Evolutionary conservation across 2,888 invertebrate species (phyloP), one percentile per base, ranked within the genome.

Genomic region (Drosophila putrida): DNA sequence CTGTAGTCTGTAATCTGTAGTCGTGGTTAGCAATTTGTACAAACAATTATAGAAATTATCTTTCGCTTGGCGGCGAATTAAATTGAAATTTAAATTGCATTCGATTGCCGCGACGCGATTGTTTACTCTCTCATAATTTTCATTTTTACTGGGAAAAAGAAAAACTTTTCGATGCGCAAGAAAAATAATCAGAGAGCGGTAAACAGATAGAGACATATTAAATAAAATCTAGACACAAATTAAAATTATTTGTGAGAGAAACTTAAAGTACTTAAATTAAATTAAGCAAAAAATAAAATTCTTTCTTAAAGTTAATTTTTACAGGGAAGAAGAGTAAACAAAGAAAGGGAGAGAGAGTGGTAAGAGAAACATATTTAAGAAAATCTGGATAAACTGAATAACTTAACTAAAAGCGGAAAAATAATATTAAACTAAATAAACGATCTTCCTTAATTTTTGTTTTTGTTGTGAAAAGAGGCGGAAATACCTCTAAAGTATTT

Each of bases 31-130:
- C 87, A 85, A 85, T 85, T 85, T 85, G 85, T 87, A 84, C 80
- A 86, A 83, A 87, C 85, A 85, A 85, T 88, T 85, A 85, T 85
- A 85, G 87, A 88, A 89, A 89, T 86, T 86, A 87, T 88, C 87
- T 86, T 77, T 84, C 74, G 78, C 83, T 72, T 75, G 84, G 82
- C 63, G 73, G 82, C 77, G 85, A 86, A 89, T 89, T 87, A 89
- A 87, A 87, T 85, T 89, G 89, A 89, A 87, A 87, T 85, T 82
- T 82, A 88, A 84, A 88, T 84, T 84, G 88, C 83, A 88, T 80
- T 82, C 85, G 85, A 84, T 86, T 76, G 76, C 35, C 20, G 46
- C 28, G 33, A 3, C 59, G 70, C 75, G 82, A 88, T 88, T 72
- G 72, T 70, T 49, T 63, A 46, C 53, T 46, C 54, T 55, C 70